Conservation (phyloP, 2,113 vertebrate species). For the Rhagologus leucostigma region DNA sequence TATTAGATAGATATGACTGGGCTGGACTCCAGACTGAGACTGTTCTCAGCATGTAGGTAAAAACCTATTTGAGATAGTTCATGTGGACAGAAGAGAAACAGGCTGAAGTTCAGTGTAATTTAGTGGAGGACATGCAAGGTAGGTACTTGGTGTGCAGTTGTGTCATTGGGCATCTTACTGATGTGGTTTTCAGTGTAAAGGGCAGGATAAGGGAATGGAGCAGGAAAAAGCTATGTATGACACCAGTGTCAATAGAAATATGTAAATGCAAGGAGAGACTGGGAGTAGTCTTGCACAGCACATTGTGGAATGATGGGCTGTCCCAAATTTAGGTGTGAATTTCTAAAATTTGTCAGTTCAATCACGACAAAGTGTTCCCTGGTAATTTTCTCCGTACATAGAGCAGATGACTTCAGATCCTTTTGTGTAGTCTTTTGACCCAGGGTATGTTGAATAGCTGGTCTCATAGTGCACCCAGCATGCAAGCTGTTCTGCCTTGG, state of each 20-base stretch:
- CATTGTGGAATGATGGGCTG: background rate
- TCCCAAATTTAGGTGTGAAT: background rate
- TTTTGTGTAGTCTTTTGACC: background rate
- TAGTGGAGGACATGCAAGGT: background rate
- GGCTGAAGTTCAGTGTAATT: background rate
- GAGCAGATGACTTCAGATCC: background rate
- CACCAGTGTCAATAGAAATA: background rate
- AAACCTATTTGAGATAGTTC: background rate
- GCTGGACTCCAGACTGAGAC: background rate
- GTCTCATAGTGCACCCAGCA: background rate
- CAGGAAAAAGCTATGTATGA: background rate
- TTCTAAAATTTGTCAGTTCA: background rate
- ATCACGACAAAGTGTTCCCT: background rate
- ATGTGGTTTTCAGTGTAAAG: background rate
- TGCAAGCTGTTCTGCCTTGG: background rate
- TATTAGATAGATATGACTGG: background rate
- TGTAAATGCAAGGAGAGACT: background rate
- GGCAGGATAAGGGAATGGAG: background rate
- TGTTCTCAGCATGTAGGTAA: background rate
- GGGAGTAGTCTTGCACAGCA: background rate
- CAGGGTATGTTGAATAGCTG: background rate
- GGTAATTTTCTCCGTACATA: background rate
- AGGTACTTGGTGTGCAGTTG: background rate
- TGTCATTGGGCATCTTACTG: background rate
- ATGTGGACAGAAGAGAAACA: background rate